These are phyloP conservation scores for Spinibarbus caldwelli DNA, from an alignment of 2,797 vertebrate genomes.

Conservation along the genomic window DNA sequence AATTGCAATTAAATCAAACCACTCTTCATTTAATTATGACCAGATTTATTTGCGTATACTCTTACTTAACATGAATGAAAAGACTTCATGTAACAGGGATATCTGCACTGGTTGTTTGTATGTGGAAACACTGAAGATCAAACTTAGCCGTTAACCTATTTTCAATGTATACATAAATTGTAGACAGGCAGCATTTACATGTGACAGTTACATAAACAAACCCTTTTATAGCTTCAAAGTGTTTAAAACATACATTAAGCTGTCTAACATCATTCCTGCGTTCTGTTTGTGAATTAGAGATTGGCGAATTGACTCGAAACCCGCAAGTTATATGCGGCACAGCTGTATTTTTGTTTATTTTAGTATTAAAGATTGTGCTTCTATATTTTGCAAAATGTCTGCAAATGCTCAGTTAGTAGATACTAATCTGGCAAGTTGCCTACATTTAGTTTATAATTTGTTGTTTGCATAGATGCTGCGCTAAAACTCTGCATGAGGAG, in stretches of 20 bases:
- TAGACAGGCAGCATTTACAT: not conserved
- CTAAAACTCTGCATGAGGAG: slow-evolving; percentile 75
- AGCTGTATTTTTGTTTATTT: slow-evolving; percentile 39
- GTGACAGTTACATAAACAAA: slow-evolving; percentile 34
- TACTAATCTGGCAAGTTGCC: slow-evolving; percentile 12
- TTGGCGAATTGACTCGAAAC: slow-evolving; percentile 19
- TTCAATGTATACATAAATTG: slow-evolving; percentile 8
- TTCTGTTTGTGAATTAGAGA: slow-evolving; percentile 33
- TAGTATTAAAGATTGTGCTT: slow-evolving; percentile 54
- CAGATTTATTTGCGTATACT: slow-evolving; percentile 58
- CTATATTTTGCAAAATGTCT: slow-evolving; percentile 65
- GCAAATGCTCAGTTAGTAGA: not conserved
- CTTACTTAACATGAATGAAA: slow-evolving; percentile 58
- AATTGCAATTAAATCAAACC: slow-evolving; percentile 62
- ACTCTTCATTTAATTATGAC: slow-evolving; percentile 59
- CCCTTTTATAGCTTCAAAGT: slow-evolving; percentile 39
- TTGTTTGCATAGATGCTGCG: slow-evolving; percentile 51
- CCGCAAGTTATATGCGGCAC: not conserved
- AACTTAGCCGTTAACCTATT: slow-evolving; percentile 18
- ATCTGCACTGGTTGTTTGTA: not conserved
- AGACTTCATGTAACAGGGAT: not conserved
- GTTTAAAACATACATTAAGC: slow-evolving; percentile 29
- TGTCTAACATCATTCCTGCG: slow-evolving; percentile 6
- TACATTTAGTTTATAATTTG: slow-evolving; percentile 41
- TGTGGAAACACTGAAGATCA: not conserved